These are phyloP conservation scores for Pentamera pediparva DNA, from an alignment of 53 echinoderm and acorn worm species.

Conservation along the genomic window DNA sequence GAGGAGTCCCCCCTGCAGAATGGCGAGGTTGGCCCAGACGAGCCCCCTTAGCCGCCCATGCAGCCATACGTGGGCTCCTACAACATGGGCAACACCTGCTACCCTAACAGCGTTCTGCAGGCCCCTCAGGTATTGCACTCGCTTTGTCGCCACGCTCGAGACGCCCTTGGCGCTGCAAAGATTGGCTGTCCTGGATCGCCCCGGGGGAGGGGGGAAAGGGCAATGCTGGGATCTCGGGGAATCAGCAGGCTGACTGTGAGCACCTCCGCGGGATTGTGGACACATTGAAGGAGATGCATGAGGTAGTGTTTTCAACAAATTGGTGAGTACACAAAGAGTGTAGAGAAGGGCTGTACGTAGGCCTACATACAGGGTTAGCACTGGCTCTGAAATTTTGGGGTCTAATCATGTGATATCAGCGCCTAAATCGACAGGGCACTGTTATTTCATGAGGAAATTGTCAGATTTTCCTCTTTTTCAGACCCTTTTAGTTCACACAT, in stretches of 20 bases:
- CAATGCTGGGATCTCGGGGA: neutral
- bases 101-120: conserved; percentile 96
- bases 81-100: conserved; percentile 97
- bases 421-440: too few species aligned
- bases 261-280: neutral
- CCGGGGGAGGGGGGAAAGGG: neutral
- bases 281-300: conserved; percentile 52
- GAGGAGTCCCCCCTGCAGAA: neutral
- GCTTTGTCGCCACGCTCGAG: conserved; percentile 54
- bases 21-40: neutral
- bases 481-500: too few species aligned
- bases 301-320: conserved; percentile 59
- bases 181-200: too few species aligned
- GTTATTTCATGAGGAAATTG: too few species aligned
- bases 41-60: too few species aligned
- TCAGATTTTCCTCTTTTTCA: too few species aligned
- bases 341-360: too few species aligned
- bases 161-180: conserved; percentile 38
- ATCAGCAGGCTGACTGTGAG: neutral
- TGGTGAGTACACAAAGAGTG: too few species aligned
- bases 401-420: too few species aligned
- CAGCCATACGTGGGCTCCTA: conserved; percentile 80
- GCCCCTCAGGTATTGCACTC: conserved; percentile 83
- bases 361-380: too few species aligned
- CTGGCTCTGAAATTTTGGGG: too few species aligned